phyloP scores from a whole-genome alignment of 2,113 vertebrate species.

The Myotis yumanensis region DNA sequence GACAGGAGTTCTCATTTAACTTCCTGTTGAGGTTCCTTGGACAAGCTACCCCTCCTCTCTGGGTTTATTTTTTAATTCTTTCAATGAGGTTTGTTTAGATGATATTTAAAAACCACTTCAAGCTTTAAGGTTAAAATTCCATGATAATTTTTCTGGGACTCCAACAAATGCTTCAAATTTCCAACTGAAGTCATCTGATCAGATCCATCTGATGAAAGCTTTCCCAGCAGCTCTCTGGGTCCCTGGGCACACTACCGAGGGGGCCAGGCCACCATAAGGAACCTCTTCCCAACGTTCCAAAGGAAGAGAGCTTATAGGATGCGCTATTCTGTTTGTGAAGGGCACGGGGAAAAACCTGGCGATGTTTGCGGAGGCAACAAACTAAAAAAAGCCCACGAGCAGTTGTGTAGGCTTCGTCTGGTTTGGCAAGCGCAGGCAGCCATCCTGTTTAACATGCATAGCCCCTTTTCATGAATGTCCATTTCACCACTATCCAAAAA shows the following conservation, averaged over 20 bases:
- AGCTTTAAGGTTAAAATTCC: constrained; percentile 37
- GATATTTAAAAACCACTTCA: not conserved
- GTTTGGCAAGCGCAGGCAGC: not conserved
- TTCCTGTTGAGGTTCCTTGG: not conserved
- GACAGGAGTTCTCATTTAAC: not conserved
- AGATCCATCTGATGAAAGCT: constrained; percentile 55
- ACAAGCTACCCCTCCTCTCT: not conserved
- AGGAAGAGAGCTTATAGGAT: not conserved
- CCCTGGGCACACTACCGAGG: not conserved
- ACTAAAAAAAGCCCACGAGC: not conserved
- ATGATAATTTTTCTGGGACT: not conserved
- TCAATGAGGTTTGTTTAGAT: not conserved
- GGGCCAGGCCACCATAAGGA: not conserved
- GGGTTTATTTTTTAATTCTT: not conserved
- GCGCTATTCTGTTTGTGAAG: not conserved
- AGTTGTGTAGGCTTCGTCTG: not conserved
- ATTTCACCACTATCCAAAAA: not conserved
- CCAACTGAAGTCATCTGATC: not conserved
- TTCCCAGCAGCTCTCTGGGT: not conserved
- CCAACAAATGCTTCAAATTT: constrained; percentile 42
- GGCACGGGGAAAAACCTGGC: not conserved
- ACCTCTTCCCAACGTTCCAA: not conserved
- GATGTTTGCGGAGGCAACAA: not conserved
- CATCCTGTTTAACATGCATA: not conserved
- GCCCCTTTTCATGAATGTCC: not conserved